These are phyloP conservation scores for Prosopocoilus inquinatus DNA, from an alignment of 2,888 invertebrate genomes.

Conservation along the genomic window DNA sequence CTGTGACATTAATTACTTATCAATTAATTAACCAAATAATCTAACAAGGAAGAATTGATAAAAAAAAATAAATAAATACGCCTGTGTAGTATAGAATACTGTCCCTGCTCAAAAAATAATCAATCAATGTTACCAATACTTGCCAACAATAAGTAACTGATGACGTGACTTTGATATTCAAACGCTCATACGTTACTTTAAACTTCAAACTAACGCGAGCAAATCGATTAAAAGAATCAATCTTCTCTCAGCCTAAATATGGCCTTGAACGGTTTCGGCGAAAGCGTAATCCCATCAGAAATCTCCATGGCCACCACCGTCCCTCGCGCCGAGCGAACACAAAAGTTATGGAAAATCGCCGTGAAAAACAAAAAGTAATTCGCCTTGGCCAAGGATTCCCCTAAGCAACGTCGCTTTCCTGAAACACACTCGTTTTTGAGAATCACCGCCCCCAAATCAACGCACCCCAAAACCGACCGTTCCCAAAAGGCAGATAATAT, in stretches of 20 bases:
- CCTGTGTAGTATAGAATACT: too few relatives aligned
- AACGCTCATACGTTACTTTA: too few relatives aligned
- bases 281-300: conserved; percentile 44
- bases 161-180: too few relatives aligned
- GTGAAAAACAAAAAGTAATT: conserved; percentile 61
- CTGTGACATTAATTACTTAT: too few relatives aligned
- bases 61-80: too few relatives aligned
- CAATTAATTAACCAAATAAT: too few relatives aligned
- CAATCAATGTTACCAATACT: too few relatives aligned
- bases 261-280: conserved; percentile 44
- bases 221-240: background rate
- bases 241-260: conserved; percentile 32
- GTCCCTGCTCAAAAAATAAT: too few relatives aligned
- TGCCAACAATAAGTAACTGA: too few relatives aligned
- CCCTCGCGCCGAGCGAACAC: conserved; percentile 34
- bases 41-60: too few relatives aligned
- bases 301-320: conserved; percentile 30
- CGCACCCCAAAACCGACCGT: conserved; percentile 52
- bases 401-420: conserved; percentile 64
- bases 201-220: too few relatives aligned
- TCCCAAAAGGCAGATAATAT: conserved; percentile 63
- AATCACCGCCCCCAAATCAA: background rate
- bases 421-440: conserved; percentile 35
- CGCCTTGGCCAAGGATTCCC: conserved; percentile 61
- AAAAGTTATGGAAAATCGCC: conserved; percentile 57